Evolutionary conservation across 2,113 vertebrate species (phyloP), one percentile per base, ranked within the genome.

Genomic region (Tetrao urogallus): DNA sequence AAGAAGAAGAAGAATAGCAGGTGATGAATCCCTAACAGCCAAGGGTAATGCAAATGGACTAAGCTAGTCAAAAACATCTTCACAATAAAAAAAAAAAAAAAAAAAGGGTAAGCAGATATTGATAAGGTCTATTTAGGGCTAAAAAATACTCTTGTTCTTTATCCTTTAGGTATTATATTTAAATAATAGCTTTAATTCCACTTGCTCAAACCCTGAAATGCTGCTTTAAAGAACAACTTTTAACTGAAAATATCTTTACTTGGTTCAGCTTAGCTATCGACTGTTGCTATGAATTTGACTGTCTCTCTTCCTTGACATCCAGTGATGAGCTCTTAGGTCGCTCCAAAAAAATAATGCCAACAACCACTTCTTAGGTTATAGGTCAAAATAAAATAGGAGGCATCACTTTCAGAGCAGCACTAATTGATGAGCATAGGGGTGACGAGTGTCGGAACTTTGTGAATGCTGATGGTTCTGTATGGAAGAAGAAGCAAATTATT

Each of bases 101-200:
- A 57, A 45, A 50, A 50, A 25, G 13, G 74, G 4, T n/a, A 86
- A 95, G 82, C 52, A 50, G 32, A 58, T 52, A 79, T 67, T 72
- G 81, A 52, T 7, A 69, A 92, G 76, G 24, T 42, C 17, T 88
- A 43, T 63, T 16, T 61, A 17, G 40, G 30, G 52, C 88, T 74
- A 74, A 91, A 93, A 93, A 40, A 50, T 56, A 69, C 42, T 90
- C 63, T 69, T 90, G 63, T 45, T 89, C 43, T 82, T 84, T 82
- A 84, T 61, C 63, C 16, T 73, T 89, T 74, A 24, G 72, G 52
- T 80, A 64, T 21, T 21, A 3, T 1, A 1, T 32, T 24, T 21
- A 54, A 81, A 50, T n/a, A 64, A 38, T 5, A 66, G 18, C 27
- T 88, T 72, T 64, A 30, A 61, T 17, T 60, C 5, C n/a, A 27